Base-by-base conservation (phyloP, 2,888 invertebrate species). In the Lasioglossum morio region DNA sequence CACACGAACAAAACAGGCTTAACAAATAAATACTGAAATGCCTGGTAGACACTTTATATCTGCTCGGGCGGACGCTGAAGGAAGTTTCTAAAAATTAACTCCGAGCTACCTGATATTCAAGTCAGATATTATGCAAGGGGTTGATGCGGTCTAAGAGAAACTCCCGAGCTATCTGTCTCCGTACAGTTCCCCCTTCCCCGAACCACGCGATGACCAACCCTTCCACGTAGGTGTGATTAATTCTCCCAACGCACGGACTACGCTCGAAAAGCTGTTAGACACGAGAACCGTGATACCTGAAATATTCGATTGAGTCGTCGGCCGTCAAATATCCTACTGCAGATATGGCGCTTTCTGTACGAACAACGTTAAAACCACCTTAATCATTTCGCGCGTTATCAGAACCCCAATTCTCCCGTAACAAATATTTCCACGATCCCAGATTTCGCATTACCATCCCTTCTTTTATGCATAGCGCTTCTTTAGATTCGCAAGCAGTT, bases 201-300 rank as follows among this genome's bases (percentile, higher is more conserved):
- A 70, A 30, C 82, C 74, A 84, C 85, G 82, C 53, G 81, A 81
- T 81, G 81, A 82, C 72, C 82, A 77, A 69, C 84, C 77, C 84
- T 83, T 79, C 77, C 70, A 30, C 73, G 74, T 81, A 77, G 79
- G 83, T 84, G 85, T 85, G 89, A 90, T 89, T 90, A 90, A 90
- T 89, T 87, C 88, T 77, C 84, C 7, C 79, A 75, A 84, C 78
- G 78, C 85, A 87, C 85, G 83, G 82, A 80, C 83, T 75, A 72
- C 75, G 85, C 77, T 86, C 60, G 87, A 87, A 86, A 84, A 82
- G 78, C 84, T 82, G 84, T 66, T 75, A 72, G 86, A 84, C 80
- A 87, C 81, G 81, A 89, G 78, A 84, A 81, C 78, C 78, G 80
- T 66, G 89, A 83, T 87, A 57, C 66, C 14, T 60, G 85, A 87